Percentiles rank a stretch among this genome's conserved stretches.
Evolutionary conservation across 2,113 vertebrate species (phyloP).

Genomic region (Rhagologus leucostigma): DNA sequence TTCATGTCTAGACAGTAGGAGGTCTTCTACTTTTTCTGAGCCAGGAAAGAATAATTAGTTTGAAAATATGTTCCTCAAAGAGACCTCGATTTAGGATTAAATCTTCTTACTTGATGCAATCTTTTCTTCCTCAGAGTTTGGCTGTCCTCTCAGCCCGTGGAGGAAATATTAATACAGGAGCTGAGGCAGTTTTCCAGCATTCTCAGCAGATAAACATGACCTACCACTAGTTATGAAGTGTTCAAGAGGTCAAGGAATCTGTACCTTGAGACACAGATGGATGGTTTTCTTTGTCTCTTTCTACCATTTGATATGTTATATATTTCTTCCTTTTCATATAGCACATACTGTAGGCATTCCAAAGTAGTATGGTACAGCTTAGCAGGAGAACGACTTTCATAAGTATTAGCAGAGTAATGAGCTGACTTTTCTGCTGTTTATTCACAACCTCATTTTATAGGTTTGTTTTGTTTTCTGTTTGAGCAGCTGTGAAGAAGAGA

Average conservation of each 20-base stretch:
- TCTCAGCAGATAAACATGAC: neutral
- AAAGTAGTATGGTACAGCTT: neutral
- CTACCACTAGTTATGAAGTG: neutral
- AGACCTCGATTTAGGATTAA: neutral
- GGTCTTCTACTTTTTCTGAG: neutral
- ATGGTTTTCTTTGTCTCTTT: neutral
- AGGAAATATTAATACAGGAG: neutral
- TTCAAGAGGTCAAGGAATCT: neutral
- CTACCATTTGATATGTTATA: neutral
- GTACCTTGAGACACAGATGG: neutral
- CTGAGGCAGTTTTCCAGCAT: neutral
- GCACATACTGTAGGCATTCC: neutral
- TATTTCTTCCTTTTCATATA: neutral
- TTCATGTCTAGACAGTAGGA: neutral
- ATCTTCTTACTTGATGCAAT: neutral
- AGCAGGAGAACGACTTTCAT: neutral
- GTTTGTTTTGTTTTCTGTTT: slow-evolving; percentile 21
- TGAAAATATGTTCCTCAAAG: neutral
- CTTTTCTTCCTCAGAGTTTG: neutral
- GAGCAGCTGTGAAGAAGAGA: slow-evolving; percentile 17
- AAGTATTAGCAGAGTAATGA: neutral
- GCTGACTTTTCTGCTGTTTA: neutral
- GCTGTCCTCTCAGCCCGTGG: neutral
- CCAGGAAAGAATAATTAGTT: neutral
- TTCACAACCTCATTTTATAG: neutral